Evolutionary conservation across 2,113 vertebrate genomes (phyloP), one percentile per base, ranked within the genome.

Genomic region (Mastomys coucha): DNA sequence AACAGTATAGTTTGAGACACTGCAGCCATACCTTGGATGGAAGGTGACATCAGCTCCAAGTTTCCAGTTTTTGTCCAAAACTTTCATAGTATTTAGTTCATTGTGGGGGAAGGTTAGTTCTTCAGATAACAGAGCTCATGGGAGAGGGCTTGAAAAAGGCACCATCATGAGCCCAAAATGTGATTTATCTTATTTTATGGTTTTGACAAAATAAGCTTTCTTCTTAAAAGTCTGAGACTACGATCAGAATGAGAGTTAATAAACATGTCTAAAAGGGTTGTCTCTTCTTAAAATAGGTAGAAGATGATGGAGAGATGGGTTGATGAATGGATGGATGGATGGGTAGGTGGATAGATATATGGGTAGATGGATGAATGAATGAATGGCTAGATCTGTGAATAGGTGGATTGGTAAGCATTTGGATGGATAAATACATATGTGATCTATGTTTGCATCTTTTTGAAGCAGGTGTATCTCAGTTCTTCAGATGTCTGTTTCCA

Each of bases 201-300:
- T 77, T 95, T 96, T 94, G 60, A 28, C 45, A 95, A 96, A 96
- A 91, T 90, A 80, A 97, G 78, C 84, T 95, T 87, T 92, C n/a
- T 31, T 89, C 84, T 92, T 91, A 90, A 56, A 42, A 89, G 31
- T 80, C 85, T 93, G 82, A 22, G 88, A 90, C 4, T 58, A 78
- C 63, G 81, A 69, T 90, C 45, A 87, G 81, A 95, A 95, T 87
- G 92, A 67, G 60, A 95, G n/a, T 70, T 70, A 91, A 84, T 93
- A 92, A 96, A 86, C 95, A 90, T 94, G 89, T 93, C 88, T 96
- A 77, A 39, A 70, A n/a, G 45, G 16, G 36, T 36, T 67, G 17
- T 93, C 42, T 97, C 51, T 93, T 81, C 88, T 90, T 93, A 88
- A 96, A 89, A 96, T 89, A 95, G 77, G 70, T 60, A 82, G 33